Base-by-base conservation (phyloP, 92 coral and sea anemone genomes). In the Virgularia gustaviana region DNA sequence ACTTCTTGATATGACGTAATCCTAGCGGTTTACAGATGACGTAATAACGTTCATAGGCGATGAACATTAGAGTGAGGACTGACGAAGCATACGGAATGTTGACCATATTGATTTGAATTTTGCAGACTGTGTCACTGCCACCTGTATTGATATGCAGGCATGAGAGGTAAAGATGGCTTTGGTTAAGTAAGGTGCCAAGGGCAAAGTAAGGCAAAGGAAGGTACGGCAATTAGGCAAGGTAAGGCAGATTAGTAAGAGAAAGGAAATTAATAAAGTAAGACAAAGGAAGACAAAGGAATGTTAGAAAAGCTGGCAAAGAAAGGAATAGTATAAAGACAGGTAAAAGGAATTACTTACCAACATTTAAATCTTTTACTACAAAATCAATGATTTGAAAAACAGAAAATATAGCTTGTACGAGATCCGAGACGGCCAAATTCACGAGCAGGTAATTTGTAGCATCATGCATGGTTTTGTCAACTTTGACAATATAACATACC, bases 31-130 rank as follows among this genome's bases (percentile, higher is more conserved):
- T 60, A 27, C 66, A 60, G 3, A 60, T 23, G 15, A 43, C 66
- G 10, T 43, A 60, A 43, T 60, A 60, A 23, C 66, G 66, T 23
- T 60, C 66, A 23, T 60, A 60, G 18, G 66, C 43, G 43, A 60
- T 60, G 22, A 60, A 35, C 1, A 28, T 60, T 13, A 60, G 66
- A 30, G 66, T 60, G 1, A 60, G 43, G 20, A 35, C 43, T 19
- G 66, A 60, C 31, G 45, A n/a, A 13, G 22, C 66, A n/a, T 60
- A 60, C 44, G 66, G 66, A 60, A 60, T 60, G 20, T 60, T 60
- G 66, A 9, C 31, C 66, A 60, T 60, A 43, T 60, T 60, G 66
- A 60, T 33, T 20, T 60, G 66, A 38, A 60, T 31, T 20, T 60
- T 60, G 36, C 66, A 60, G 3, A 39, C 66, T 31, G 35, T 43